These are phyloP conservation scores for Picathartes gymnocephalus DNA, from an alignment of 2,113 vertebrate genomes.

Conservation along the genomic window DNA sequence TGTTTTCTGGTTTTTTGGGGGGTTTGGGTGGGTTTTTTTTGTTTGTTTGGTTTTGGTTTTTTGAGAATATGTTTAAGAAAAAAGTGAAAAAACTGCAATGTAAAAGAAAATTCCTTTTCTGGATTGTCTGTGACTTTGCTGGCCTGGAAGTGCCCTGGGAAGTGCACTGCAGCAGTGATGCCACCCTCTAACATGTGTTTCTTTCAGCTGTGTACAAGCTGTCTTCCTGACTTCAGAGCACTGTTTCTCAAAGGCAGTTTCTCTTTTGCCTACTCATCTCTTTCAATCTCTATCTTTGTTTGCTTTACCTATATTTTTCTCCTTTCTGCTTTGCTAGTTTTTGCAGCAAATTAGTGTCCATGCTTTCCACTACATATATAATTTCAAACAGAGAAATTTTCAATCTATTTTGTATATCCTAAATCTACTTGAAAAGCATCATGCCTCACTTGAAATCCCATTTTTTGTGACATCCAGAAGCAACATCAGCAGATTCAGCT, in stretches of 20 bases:
- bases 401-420: not conserved
- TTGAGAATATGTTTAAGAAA: not conserved
- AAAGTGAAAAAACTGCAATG: not conserved
- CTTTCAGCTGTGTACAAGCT: not conserved
- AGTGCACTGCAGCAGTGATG: accelerated
- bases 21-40: too few relatives aligned
- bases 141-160: not conserved
- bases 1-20: not conserved
- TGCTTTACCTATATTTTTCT: not conserved
- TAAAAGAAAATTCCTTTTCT: not conserved
- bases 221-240: not conserved
- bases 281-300: not conserved
- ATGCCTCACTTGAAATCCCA: not conserved
- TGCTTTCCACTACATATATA: not conserved
- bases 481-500: not conserved
- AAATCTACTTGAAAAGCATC: not conserved
- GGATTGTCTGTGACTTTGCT: not conserved
- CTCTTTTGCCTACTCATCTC: not conserved
- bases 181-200: accelerated
- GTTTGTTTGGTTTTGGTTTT: not conserved
- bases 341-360: not conserved
- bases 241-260: not conserved
- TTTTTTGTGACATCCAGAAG: not conserved
- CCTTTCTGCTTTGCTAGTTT: not conserved
- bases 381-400: not conserved